Base-by-base conservation (phyloP, 2,113 vertebrate species). In the Caranx ignobilis region DNA sequence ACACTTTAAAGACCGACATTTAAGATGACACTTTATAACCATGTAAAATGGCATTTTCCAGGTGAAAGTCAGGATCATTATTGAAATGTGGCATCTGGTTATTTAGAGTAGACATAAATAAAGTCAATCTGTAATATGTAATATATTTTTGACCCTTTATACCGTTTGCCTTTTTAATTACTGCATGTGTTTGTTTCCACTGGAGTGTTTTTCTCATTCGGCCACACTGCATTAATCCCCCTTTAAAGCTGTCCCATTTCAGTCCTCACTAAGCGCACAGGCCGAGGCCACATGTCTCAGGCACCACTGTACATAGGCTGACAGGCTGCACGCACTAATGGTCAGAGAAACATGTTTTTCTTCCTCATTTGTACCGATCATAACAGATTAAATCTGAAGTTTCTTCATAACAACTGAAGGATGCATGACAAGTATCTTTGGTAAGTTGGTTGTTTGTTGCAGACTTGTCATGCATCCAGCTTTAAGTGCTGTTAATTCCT, bases 271-370 rank as follows among this genome's bases (percentile, higher is more conserved):
- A 91, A 93, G 87, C 85, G 82, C 85, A 72, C 65, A 21, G 70
- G 84, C 83, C 5, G 35, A 62, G 76, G 86, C 45, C 68, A 0
- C 32, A 16, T 62, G 65, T 75, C 76, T 61, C 61, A 37, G 48
- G 63, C 75, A 71, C 48, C 55, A 63, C 83, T 79, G 41, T 61
- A 66, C 75, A 67, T 8, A 54, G 31, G 74, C 75, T 31, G 50
- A 75, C 64, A 57, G n/a, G 47, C 73, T 31, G 12, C 64, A 32
- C 12, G 56, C 67, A 18, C 71, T 75, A 69, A 83, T 76, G 81
- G 67, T 69, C 75, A 89, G 79, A 76, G 90, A 92, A 94, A 94
- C 90, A 93, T 93, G 92, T 94, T 94, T 92, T 91, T 90, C 86
- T 86, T 76, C 69, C 47, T 85, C 71, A 82, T 56, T 84, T 41